Percentiles rank a stretch among this genome's conserved stretches.
Conservation (phyloP, 2,888 invertebrate genomes). For the Timandra comae region DNA sequence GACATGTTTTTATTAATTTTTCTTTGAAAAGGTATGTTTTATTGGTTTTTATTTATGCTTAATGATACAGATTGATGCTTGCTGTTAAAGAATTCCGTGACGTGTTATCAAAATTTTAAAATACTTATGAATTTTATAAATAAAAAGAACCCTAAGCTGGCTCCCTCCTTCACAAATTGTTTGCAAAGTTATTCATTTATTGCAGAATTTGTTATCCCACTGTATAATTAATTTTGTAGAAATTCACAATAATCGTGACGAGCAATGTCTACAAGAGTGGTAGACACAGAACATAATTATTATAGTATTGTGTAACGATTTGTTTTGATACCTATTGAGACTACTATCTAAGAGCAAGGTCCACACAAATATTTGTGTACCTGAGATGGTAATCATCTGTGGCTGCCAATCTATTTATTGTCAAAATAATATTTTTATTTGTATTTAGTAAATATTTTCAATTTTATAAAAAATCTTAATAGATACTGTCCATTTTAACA, state of each 20-base stretch:
- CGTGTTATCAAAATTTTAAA: constrained; percentile 41
- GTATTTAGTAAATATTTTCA: too few relatives aligned
- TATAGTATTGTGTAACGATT: too few relatives aligned
- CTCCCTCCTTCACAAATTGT: constrained; percentile 90
- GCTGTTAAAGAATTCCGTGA: constrained; percentile 48
- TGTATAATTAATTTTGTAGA: constrained; percentile 12
- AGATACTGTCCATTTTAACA: background rate
- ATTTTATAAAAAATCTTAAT: too few relatives aligned
- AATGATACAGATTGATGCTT: constrained; percentile 59
- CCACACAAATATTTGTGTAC: too few relatives aligned
- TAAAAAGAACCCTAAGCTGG: constrained; percentile 75
- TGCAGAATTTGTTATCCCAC: constrained; percentile 27
- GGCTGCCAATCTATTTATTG: constrained; percentile 5
- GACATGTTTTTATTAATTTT: constrained; percentile 74
- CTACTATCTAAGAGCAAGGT: too few relatives aligned
- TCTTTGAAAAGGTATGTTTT: constrained; percentile 73
- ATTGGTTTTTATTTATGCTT: constrained; percentile 70
- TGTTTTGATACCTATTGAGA: too few relatives aligned
- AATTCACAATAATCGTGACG: too few relatives aligned
- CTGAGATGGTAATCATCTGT: too few relatives aligned
- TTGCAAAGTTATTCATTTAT: constrained; percentile 80
- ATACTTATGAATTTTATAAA: constrained; percentile 32
- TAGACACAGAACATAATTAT: constrained; percentile 1
- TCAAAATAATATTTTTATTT: too few relatives aligned
- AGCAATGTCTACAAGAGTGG: constrained; percentile 2